Evolutionary conservation across 2,888 invertebrate species (phyloP), one percentile per base, ranked within the genome.

Genomic region (Tenodera sinensis): DNA sequence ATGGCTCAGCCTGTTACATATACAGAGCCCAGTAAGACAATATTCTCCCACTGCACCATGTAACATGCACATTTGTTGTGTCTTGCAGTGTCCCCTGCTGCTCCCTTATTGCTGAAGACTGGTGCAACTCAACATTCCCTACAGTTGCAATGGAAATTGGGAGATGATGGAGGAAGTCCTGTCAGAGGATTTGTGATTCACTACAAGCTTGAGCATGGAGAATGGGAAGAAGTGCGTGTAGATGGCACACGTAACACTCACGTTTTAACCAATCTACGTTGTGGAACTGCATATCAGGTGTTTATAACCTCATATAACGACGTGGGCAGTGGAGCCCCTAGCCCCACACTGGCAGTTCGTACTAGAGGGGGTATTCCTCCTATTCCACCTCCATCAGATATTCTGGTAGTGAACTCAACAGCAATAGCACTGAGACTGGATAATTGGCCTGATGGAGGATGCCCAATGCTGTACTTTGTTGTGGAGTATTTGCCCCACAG

Each of bases 101-200:
- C 92, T 6, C 92, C 92, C 3, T 90, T 92, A 30, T 91, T 92
- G 47, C 91, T 92, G 88, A 91, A 91, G 54, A 92, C 92, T 14
- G 91, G 92, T 42, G 91, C 91, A 42, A 91, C 92, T 27, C 91
- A 91, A 86, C 90, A 91, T 89, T 91, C 91, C 15, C 91, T 92
- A 2, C 92, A 91, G 83, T 91, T 93, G 20, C 92, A 92, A 89
- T 93, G 92, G 93, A 92, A 92, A 90, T 91, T 92, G 71, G 92
- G 92, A 83, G 92, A 92, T 89, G 91, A 92, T 83, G 92, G 92
- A 8, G 92, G 92, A 25, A 91, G 92, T 8, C 91, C 92, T 4
- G 91, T 92, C 28, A 91, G 91, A 27, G 92, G 91, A 71, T 92
- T 91, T 90, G 91, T 91, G 27, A 91, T 93, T 82, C 92, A 92